Conservation (phyloP, 2,888 invertebrate species). For the Patella ulyssiponensis region DNA sequence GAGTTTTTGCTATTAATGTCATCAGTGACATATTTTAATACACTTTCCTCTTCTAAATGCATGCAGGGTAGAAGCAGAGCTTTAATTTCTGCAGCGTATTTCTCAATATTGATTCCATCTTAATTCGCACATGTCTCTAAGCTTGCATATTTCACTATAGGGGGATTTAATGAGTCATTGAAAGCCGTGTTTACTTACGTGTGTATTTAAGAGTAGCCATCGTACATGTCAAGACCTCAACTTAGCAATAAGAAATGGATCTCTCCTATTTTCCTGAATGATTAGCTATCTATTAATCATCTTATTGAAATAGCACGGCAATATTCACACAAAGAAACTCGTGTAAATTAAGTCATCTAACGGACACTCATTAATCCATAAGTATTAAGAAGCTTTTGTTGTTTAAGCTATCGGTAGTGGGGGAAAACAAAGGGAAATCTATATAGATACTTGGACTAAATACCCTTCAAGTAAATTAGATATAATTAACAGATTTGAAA, state of each 20-base stretch:
- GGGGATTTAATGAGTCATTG: conserved; percentile 32
- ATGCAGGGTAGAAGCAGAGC: conserved; percentile 19
- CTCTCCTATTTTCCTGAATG: conserved; percentile 6
- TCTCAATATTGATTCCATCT: conserved; percentile 47
- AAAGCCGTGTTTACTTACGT: conserved; percentile 35
- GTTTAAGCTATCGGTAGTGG: background rate
- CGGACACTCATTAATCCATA: background rate
- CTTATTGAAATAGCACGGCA: conserved; percentile 12
- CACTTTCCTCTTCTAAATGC: conserved; percentile 11
- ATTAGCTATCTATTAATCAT: conserved; percentile 29
- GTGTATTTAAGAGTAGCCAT: conserved; percentile 6
- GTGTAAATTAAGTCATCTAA: conserved; percentile 3
- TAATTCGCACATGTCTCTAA: conserved; percentile 39
- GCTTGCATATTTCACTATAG: conserved; percentile 27
- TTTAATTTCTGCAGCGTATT: conserved; percentile 32
- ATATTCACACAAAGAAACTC: conserved; percentile 12
- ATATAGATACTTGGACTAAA: conserved; percentile 10
- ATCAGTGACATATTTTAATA: conserved; percentile 12
- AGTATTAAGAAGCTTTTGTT: background rate
- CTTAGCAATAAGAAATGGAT: background rate
- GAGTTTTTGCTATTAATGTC: background rate
- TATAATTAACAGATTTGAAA: conserved; percentile 6
- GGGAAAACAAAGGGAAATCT: background rate
- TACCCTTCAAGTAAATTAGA: conserved; percentile 3
- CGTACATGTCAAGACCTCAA: background rate